Evolutionary conservation across 2,797 vertebrate species (phyloP), one percentile per base, ranked within the genome.

Genomic region (Erpetoichthys calabaricus): DNA sequence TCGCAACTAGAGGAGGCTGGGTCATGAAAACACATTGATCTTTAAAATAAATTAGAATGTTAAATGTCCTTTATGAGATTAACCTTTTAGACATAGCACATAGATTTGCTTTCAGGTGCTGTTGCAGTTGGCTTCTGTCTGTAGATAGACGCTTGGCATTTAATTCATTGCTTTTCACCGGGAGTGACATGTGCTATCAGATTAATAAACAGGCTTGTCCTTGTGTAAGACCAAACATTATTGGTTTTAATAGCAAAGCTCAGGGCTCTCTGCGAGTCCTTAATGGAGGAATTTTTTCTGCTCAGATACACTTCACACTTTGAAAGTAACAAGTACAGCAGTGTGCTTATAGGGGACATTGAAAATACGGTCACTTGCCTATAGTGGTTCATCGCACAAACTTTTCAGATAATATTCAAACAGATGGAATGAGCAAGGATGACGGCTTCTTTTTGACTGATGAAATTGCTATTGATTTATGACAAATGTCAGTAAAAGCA

Each of bases 381-480:
- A 71, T 70, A 74, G 71, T 72, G 70, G 67, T 71, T 75, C 59
- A 63, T 61, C 3, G 70, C 73, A 70, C 66, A 69, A 66, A 49
- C 60, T 45, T 69, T 76, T 68, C 78, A 63, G 59, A 73, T 66
- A 73, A 79, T 85, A 71, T 70, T 70, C 80, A 78, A 76, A 73
- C 75, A 80, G 77, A 80, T 79, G 73, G 67, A 79, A 73, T 72
- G 72, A 82, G 70, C 68, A 75, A 69, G 70, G 63, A 71, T 76
- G 72, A 80, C 74, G 76, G 75, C 70, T 70, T 68, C 73, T 80
- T 81, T 77, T 71, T 70, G 60, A 78, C 63, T 88, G 80, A 86
- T 88, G 80, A 91, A 89, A 91, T 87, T 85, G 80, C 79, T 83
- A 82, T 81, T 92, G 90, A 94, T 92, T 91, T 92, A 94, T 91